These are phyloP conservation scores for Pterocles orientalis DNA, from an alignment of 2,113 vertebrate genomes.

Conservation along the genomic window DNA sequence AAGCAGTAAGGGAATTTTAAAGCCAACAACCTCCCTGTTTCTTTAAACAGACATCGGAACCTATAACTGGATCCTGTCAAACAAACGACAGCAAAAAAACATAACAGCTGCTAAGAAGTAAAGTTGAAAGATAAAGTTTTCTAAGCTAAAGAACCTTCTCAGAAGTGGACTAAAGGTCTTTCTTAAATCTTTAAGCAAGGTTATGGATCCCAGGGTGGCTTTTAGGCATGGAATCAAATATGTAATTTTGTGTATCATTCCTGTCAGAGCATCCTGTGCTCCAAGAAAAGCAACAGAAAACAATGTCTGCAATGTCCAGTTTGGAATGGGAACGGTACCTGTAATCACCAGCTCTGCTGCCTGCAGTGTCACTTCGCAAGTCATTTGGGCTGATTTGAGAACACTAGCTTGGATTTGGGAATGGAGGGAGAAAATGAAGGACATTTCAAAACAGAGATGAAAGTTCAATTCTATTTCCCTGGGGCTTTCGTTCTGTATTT, in stretches of 20 bases:
- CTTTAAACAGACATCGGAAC: constrained; percentile 94
- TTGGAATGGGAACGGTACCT: constrained; percentile 49
- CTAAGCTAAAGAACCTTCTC: constrained; percentile 83
- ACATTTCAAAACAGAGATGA: constrained; percentile 9
- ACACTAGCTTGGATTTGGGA: constrained; percentile 12
- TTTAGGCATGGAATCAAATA: constrained; percentile 80
- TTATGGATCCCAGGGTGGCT: constrained; percentile 81
- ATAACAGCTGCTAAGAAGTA: constrained; percentile 89
- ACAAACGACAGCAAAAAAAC: constrained; percentile 89
- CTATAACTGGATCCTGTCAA: constrained; percentile 92
- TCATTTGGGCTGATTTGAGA: background rate
- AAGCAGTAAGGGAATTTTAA: constrained; percentile 85
- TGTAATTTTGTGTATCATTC: constrained; percentile 81
- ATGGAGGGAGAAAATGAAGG: background rate
- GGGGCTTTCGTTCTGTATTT: background rate
- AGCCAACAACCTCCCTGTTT: constrained; percentile 88
- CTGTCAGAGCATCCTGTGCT: constrained; percentile 76
- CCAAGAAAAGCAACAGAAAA: constrained; percentile 69
- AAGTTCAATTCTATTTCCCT: constrained; percentile 9
- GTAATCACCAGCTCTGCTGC: constrained; percentile 25
- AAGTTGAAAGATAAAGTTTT: constrained; percentile 86
- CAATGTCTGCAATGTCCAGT: constrained; percentile 54
- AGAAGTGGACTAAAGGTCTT: constrained; percentile 82
- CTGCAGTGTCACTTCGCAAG: background rate
- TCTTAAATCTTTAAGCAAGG: constrained; percentile 79